phyloP scores from a whole-genome alignment of 64 coral and sea anemone species.

The Stichodactyla mertensii region DNA sequence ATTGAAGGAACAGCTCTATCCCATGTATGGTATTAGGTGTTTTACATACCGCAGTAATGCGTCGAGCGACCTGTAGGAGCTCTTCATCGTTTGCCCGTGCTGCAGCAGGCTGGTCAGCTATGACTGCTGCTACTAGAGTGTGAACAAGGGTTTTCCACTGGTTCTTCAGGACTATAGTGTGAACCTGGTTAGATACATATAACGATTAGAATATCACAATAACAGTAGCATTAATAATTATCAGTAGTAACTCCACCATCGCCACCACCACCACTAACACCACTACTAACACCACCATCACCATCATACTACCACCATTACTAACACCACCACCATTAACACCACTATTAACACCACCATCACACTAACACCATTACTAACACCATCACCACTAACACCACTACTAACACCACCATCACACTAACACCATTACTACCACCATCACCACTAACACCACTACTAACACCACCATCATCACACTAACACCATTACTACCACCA shows the following conservation, averaged over 20 bases:
- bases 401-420: background rate
- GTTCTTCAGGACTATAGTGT: constrained; percentile 55
- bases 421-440: background rate
- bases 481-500: no score
- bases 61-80: constrained; percentile 62
- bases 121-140: constrained; percentile 80
- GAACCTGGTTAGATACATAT: constrained; percentile 28
- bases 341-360: no score
- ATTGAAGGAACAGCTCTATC: background rate
- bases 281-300: background rate
- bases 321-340: no score
- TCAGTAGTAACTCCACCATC: background rate
- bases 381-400: background rate
- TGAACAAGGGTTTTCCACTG: constrained; percentile 91
- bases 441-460: no score
- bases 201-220: background rate
- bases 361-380: no score
- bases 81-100: constrained; percentile 66
- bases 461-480: no score
- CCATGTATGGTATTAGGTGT: background rate
- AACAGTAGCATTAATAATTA: background rate
- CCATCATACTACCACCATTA: background rate
- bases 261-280: background rate
- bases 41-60: constrained; percentile 88
- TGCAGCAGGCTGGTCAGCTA: constrained; percentile 80